A percentile compares a stretch with the other conserved stretches of the same genome.
Conservation (phyloP, 2,888 invertebrate genomes). For the Ischnura elegans region DNA sequence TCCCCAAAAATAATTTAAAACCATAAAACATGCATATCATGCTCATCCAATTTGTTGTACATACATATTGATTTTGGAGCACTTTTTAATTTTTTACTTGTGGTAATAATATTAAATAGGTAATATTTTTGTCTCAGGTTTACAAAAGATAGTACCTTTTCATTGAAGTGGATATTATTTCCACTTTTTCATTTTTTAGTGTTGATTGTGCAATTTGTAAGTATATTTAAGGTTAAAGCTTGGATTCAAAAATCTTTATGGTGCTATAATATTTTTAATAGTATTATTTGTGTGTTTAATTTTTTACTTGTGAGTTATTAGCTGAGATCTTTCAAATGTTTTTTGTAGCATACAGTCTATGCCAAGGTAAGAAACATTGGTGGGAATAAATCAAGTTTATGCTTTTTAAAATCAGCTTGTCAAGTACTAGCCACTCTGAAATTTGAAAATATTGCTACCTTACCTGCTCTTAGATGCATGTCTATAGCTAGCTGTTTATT, state of each 20-base stretch:
- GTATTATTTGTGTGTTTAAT: constrained; percentile 40
- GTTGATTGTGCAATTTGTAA: constrained; percentile 35
- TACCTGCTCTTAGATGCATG: constrained; percentile 59
- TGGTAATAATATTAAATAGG: neutral
- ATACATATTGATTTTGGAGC: constrained; percentile 34
- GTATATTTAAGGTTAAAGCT: constrained; percentile 18
- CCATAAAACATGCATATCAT: constrained; percentile 37
- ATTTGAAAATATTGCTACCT: constrained; percentile 52
- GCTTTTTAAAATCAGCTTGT: constrained; percentile 64
- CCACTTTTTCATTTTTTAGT: neutral
- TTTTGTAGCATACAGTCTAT: constrained; percentile 78
- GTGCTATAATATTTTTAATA: constrained; percentile 20
- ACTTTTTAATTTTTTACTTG: constrained; percentile 5
- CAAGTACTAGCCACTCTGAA: constrained; percentile 35
- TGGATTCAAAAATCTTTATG: constrained; percentile 27
- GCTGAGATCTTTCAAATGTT: constrained; percentile 72
- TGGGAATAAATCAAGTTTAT: constrained; percentile 57
- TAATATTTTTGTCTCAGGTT: neutral
- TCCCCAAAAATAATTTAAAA: neutral
- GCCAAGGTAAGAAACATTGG: constrained; percentile 77
- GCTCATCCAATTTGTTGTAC: constrained; percentile 40
- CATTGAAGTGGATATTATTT: constrained; percentile 32
- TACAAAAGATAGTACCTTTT: neutral
- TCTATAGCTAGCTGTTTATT: constrained; percentile 47
- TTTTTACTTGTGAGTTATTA: constrained; percentile 59